Evolutionary conservation across 2,113 vertebrate species (phyloP).

Genomic region (Perccottus glenii): DNA sequence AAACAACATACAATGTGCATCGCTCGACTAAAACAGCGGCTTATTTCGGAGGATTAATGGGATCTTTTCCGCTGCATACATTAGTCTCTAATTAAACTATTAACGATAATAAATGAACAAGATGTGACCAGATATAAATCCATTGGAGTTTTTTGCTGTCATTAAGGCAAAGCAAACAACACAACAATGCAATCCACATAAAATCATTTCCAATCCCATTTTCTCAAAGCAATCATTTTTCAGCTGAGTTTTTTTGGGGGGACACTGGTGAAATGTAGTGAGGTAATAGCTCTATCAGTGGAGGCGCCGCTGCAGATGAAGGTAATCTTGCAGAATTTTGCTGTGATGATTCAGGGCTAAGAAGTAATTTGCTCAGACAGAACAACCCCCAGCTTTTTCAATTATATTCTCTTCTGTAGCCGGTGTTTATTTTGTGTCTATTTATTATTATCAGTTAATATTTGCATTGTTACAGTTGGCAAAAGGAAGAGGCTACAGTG

Average conservation of each 20-base stretch:
- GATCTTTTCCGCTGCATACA: background rate
- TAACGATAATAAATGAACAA: background rate
- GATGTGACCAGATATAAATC: background rate
- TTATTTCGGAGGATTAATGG: background rate
- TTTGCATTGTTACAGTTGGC: background rate
- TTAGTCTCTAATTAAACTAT: background rate
- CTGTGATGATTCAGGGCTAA: background rate
- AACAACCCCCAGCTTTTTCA: background rate
- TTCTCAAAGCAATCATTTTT: background rate
- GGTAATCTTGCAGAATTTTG: too few species aligned
- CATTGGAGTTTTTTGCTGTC: slow-evolving; percentile 2
- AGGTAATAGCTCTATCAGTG: background rate
- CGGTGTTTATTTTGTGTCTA: background rate
- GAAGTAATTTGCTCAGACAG: background rate
- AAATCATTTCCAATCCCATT: background rate
- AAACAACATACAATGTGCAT: background rate
- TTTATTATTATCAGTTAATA: background rate
- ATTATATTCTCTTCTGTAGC: too few species aligned
- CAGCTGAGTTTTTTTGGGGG: background rate
- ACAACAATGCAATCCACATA: background rate
- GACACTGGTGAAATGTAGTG: background rate
- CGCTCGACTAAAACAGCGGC: background rate
- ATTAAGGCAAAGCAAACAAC: slow-evolving; percentile 12
- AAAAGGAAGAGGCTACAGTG: background rate
- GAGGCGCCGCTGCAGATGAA: too few species aligned